Conservation (phyloP, 2,888 invertebrate genomes). For the Eutolmus rufibarbis region DNA sequence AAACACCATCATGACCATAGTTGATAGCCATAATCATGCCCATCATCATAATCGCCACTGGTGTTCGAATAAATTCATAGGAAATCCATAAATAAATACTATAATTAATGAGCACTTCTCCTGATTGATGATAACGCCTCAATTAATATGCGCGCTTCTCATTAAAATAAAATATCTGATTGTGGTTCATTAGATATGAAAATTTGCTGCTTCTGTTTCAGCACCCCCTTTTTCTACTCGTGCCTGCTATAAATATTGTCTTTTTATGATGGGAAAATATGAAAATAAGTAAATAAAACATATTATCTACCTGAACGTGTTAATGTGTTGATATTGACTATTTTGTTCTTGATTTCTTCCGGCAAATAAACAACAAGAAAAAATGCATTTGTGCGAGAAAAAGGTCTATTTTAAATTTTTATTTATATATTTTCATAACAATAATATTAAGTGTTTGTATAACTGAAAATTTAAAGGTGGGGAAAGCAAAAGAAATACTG, state of each 20-base stretch:
- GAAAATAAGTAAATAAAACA: background rate
- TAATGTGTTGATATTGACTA: background rate
- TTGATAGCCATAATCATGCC: background rate
- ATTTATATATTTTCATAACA: background rate
- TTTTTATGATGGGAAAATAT: background rate
- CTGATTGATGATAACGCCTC: conserved; percentile 4
- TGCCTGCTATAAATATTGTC: background rate
- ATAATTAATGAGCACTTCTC: conserved; percentile 8
- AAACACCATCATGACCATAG: background rate
- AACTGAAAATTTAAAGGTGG: no score
- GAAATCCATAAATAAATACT: background rate
- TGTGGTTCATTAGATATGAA: conserved; percentile 17
- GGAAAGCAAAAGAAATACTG: no score
- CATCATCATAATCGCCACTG: background rate
- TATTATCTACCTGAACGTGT: background rate
- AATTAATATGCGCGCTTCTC: background rate
- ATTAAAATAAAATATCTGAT: conserved; percentile 18
- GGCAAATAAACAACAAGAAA: background rate
- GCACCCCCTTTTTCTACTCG: background rate
- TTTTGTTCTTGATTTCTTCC: background rate
- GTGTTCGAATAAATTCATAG: background rate
- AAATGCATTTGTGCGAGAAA: background rate
- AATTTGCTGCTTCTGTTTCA: background rate
- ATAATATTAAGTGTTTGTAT: no score
- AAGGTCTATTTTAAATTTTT: background rate